Evolutionary conservation across 2,797 vertebrate genomes (phyloP).

Genomic region (Carduelis carduelis): DNA sequence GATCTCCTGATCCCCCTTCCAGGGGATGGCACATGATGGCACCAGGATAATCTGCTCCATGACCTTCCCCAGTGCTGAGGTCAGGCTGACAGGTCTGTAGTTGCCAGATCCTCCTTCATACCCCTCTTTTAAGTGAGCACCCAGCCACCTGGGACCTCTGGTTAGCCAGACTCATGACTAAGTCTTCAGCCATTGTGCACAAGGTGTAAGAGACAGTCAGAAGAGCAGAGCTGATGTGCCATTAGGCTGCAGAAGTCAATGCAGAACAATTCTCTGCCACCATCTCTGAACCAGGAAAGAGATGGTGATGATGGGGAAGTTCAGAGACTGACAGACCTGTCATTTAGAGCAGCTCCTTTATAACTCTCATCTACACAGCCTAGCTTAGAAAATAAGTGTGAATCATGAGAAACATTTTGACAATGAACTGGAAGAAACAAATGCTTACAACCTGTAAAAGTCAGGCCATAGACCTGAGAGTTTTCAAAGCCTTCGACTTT

Average conservation of each 20-base stretch:
- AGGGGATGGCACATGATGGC: accelerated
- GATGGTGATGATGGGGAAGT: not conserved
- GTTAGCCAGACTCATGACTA: not conserved
- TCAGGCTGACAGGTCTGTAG: not conserved
- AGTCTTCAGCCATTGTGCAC: accelerated
- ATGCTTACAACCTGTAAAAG: not conserved
- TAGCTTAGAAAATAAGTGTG: not conserved
- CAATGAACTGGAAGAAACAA: not conserved
- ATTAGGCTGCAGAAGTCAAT: not conserved
- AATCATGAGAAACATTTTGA: not conserved
- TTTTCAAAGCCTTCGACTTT: not conserved
- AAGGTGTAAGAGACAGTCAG: not conserved
- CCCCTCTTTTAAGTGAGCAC: not conserved
- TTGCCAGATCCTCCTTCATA: not conserved
- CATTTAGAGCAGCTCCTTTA: not conserved
- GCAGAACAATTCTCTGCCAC: not conserved
- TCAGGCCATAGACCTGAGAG: not conserved
- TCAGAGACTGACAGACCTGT: not conserved
- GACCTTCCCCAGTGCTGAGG: not conserved
- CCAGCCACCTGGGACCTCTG: not conserved
- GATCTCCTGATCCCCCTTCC: not conserved
- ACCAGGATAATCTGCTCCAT: not conserved
- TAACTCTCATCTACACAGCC: not conserved
- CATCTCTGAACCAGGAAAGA: not conserved
- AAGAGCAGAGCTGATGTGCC: not conserved